Conservation (phyloP, 1,140 invertebrate genomes). For the Drosophila sproati region DNA sequence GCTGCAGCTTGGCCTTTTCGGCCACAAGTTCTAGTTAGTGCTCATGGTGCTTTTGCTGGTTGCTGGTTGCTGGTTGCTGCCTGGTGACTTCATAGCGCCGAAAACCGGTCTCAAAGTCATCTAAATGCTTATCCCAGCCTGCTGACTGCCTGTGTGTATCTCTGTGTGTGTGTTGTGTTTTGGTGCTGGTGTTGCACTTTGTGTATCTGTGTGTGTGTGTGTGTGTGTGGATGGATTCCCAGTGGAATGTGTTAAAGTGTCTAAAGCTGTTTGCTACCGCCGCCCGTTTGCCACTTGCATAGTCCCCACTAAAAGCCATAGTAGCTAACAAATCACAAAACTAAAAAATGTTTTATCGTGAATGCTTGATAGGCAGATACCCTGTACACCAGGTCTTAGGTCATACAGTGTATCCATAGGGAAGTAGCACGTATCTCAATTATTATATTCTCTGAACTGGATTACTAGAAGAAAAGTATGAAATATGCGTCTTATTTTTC, state of each 20-base stretch:
- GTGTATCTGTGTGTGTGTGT: constrained; percentile 6
- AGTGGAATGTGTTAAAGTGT: constrained; percentile 73
- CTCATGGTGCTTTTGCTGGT: constrained; percentile 8
- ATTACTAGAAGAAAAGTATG: too few species aligned
- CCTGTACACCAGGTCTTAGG: constrained; percentile 1
- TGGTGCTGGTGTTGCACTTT: constrained; percentile 18
- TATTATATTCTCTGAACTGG: neutral
- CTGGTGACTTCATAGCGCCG: constrained; percentile 50
- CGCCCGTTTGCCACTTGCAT: constrained; percentile 24
- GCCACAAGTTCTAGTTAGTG: constrained; percentile 65
- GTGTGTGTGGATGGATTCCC: constrained; percentile 50
- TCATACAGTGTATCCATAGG: neutral
- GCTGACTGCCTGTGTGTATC: constrained; percentile 23
- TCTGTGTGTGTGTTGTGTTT: constrained; percentile 15
- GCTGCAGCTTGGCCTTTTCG: constrained; percentile 53
- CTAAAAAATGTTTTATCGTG: neutral
- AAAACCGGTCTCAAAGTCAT: constrained; percentile 71
- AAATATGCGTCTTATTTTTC: too few species aligned
- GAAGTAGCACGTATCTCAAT: neutral
- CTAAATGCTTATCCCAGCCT: constrained; percentile 58
- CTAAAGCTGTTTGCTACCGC: constrained; percentile 66
- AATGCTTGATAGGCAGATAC: constrained; percentile 3
- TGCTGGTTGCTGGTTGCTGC: constrained; percentile 1
- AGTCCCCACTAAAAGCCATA: constrained; percentile 11
- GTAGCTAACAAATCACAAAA: constrained; percentile 41